Evolutionary conservation across 2,797 vertebrate genomes (phyloP), one percentile per base, ranked within the genome.

Genomic region (Sebastes umbrosus): DNA sequence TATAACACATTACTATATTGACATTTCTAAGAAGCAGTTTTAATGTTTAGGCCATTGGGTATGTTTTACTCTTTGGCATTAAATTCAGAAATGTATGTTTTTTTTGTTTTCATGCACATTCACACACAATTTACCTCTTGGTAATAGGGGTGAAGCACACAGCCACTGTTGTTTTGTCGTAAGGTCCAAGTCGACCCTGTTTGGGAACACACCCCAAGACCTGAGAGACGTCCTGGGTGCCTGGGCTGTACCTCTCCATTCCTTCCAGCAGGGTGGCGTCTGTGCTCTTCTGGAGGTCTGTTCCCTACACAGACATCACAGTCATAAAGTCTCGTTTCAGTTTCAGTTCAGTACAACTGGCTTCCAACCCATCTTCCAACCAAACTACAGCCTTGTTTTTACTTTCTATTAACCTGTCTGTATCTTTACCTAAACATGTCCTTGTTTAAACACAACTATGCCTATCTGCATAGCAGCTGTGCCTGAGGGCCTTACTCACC

Each of bases 141-240:
- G 52, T 46, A 2, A 77, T 3, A 2, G 94, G 94, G 32, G 86
- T 93, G 84, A 95, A 94, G 66, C 76, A 13, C 4, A 94, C 16
- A 8, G 77, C 13, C 50, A 95, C 71, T 6, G 81, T 88, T 32
- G 78, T 89, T 80, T 77, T 66, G 0, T 75, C 77, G 58, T 88
- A 80, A 0, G 94, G 82, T 65, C 46, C 72, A 14, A 95, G 73
- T 4, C n/a, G 75, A 22, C 93, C 93, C 6, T 94, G 88, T n/a
- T 83, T 68, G 3, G 94, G 94, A 12, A 67, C 54, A 69, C 84
- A 93, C 9, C 46, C 27, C 5, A 93, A 24, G 14, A 86, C 54
- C 18, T 72, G 71, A 52, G 83, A 73, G 46, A 36, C 9, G 2
- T 83, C 77, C 3, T 55, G 36, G 0, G 8, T 5, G 6, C 20